Evolutionary conservation across 2,113 vertebrate species (phyloP).

Genomic region (Serinus canaria): DNA sequence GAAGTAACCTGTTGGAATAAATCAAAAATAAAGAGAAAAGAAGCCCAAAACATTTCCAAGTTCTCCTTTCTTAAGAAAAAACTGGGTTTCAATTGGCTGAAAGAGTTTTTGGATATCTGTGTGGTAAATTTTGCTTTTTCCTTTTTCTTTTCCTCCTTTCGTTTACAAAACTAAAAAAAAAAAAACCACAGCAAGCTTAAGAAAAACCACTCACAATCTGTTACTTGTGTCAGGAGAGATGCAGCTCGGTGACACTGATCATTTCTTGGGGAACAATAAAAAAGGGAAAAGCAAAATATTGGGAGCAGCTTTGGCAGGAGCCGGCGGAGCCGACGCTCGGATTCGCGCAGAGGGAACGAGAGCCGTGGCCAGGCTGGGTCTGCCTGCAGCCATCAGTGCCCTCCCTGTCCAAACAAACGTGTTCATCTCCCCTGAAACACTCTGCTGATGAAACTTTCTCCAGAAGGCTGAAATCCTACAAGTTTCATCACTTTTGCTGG

Average conservation of each 20-base stretch:
- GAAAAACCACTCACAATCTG: background rate
- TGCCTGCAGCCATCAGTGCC: constrained; percentile 1
- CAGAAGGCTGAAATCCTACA: background rate
- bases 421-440: constrained; percentile 1
- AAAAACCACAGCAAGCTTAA: background rate
- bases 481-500: background rate
- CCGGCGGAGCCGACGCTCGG: background rate
- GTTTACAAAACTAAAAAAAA: background rate
- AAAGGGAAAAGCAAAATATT: background rate
- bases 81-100: background rate
- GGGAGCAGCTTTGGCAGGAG: background rate
- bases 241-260: background rate
- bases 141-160: background rate
- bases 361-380: background rate
- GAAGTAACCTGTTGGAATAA: background rate
- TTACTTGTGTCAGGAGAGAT: background rate
- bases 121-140: background rate
- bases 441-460: background rate
- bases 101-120: background rate
- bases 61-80: background rate
- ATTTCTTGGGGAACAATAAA: background rate
- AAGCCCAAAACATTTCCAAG: background rate
- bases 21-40: background rate
- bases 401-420: constrained; percentile 38
- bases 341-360: background rate